Percentiles rank a stretch among this genome's conserved stretches.
Evolutionary conservation across 2,888 invertebrate species (phyloP).

Genomic region (Cistogaster globosa): DNA sequence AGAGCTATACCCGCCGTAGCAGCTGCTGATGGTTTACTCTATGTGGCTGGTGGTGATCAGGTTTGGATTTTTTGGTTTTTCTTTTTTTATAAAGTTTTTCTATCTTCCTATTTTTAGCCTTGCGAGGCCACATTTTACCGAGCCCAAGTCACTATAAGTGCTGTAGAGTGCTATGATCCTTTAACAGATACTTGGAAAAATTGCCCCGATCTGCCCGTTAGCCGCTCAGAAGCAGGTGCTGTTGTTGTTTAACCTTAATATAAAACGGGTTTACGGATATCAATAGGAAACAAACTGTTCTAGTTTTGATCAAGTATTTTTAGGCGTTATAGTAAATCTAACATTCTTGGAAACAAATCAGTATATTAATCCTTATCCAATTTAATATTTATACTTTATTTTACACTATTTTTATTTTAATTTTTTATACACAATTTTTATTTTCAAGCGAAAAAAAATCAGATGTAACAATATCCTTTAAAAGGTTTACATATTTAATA

Average conservation of each 20-base stretch:
- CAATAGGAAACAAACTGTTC: constrained; percentile 33
- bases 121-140: constrained; percentile 92
- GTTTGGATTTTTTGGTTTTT: constrained; percentile 71
- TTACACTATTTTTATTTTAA: constrained; percentile 37
- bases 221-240: constrained; percentile 94
- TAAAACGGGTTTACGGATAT: constrained; percentile 25
- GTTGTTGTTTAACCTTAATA: constrained; percentile 87
- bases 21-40: constrained; percentile 91
- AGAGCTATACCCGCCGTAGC: constrained; percentile 93
- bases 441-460: constrained; percentile 34
- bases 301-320: constrained; percentile 43
- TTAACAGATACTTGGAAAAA: constrained; percentile 89
- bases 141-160: constrained; percentile 91
- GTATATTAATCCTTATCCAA: constrained; percentile 24
- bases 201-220: constrained; percentile 91
- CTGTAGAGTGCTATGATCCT: constrained; percentile 94
- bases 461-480: constrained; percentile 40
- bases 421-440: constrained; percentile 48
- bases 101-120: constrained; percentile 81
- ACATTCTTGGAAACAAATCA: constrained; percentile 40
- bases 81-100: constrained; percentile 11
- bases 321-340: constrained; percentile 39
- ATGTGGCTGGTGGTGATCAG: constrained; percentile 94
- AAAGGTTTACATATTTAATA: constrained; percentile 31
- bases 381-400: constrained; percentile 31